Conservation (phyloP, 2,113 vertebrate species). For the Megalops atlanticus region DNA sequence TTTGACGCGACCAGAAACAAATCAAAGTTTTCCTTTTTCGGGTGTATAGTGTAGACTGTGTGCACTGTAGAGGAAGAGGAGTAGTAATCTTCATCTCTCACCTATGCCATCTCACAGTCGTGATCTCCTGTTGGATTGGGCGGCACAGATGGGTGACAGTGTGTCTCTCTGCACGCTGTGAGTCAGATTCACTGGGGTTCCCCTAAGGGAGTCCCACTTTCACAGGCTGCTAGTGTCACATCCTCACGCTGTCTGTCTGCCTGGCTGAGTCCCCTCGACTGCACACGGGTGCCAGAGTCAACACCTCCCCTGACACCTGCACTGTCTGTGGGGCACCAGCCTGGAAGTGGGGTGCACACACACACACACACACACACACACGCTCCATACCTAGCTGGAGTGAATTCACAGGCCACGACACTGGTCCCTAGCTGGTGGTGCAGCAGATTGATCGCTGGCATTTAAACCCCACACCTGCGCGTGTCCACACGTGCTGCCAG, state of each 20-base stretch:
- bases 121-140: background rate
- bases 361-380: background rate
- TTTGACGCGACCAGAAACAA: too few species aligned
- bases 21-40: too few species aligned
- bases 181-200: conserved; percentile 11
- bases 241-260: background rate
- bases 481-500: background rate
- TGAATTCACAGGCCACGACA: background rate
- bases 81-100: too few species aligned
- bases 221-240: conserved; percentile 17
- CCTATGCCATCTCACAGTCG: background rate
- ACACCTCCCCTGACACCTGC: background rate
- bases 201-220: conserved; percentile 17
- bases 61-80: background rate
- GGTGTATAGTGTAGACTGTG: background rate
- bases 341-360: background rate
- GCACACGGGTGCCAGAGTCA: background rate
- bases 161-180: too few species aligned
- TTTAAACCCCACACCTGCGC: background rate
- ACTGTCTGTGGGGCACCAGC: background rate
- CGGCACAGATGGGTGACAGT: background rate
- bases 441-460: background rate
- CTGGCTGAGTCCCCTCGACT: background rate
- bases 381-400: background rate
- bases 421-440: background rate